These are phyloP conservation scores for Promerops cafer DNA, from an alignment of 2,113 vertebrate species.

Conservation along the genomic window DNA sequence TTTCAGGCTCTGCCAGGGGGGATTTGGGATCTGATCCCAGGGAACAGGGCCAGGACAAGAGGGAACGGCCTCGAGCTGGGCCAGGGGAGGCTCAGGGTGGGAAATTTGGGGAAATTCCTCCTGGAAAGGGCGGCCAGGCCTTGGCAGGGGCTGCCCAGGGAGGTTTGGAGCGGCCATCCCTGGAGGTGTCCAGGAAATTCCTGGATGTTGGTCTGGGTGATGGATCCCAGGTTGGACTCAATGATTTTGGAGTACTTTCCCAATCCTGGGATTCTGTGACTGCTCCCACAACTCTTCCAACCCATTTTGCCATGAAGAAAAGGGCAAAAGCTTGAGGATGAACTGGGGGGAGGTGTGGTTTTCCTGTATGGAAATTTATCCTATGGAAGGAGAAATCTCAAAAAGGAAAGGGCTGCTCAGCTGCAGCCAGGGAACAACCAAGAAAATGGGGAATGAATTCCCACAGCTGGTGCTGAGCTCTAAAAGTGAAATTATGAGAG, in stretches of 20 bases:
- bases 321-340: background rate
- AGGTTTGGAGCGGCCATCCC: too few relatives aligned
- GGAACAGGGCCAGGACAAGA: background rate
- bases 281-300: background rate
- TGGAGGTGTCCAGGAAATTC: background rate
- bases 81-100: too few relatives aligned
- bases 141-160: background rate
- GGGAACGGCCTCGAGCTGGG: background rate
- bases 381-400: background rate
- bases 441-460: background rate
- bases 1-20: background rate
- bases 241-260: background rate
- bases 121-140: background rate
- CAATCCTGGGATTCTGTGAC: background rate
- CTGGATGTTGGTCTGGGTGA: accelerated
- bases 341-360: background rate
- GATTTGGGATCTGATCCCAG: background rate
- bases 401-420: background rate
- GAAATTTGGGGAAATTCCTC: background rate
- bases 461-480: background rate
- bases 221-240: background rate
- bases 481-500: background rate
- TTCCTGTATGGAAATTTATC: background rate
- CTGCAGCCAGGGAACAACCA: background rate
- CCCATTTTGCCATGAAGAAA: background rate